Base-by-base conservation (phyloP, 2,797 vertebrate genomes). In the Myotis vivesi region DNA sequence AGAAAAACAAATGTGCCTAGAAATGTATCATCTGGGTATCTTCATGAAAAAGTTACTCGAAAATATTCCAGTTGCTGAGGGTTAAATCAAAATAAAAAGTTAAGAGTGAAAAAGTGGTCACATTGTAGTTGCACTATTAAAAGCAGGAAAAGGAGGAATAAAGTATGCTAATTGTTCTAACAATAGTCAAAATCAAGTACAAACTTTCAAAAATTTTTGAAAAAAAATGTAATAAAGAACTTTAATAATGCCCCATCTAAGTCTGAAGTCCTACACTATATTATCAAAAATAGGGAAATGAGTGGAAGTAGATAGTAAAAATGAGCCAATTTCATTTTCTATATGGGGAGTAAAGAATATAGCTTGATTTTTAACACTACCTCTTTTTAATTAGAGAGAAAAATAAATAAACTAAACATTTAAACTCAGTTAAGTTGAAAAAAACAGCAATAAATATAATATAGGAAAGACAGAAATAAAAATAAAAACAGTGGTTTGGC, bases 371-470 rank as follows among this genome's bases (percentile, higher is more conserved):
- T 19, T 85, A 41, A 87, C 4, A 53, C 7, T 16, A 81, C 19
- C 11, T 33, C 41, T 11, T 88, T 79, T 68, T 90, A 49, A 71
- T 17, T 88, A 22, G 16, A 73, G n/a, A 92, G 64, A 85, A 68
- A 92, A 89, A 92, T 23, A 86, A 89, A n/a, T 49, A 22, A 92
- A 69, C n/a, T 53, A 73, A 44, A 57, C 68, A 59, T 55, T 76
- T 75, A 94, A 59, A 59, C 53, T 94, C 33, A 55, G 25, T 79
- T 71, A 87, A 79, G 20, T 82, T 80, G 20, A n/a, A 82, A 88
- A 88, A 88, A 89, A 44, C 11, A 51, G 66, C 20, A 62, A 20
- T 49, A 89, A 38, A n/a, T 36, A 72, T 23, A 62, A 55, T 68
- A 71, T 7, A 51, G 76, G 23, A 80, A 71, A 81, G 57, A 19